Conservation (phyloP, 2,888 invertebrate genomes). For the Hirtodrosophila duncani region DNA sequence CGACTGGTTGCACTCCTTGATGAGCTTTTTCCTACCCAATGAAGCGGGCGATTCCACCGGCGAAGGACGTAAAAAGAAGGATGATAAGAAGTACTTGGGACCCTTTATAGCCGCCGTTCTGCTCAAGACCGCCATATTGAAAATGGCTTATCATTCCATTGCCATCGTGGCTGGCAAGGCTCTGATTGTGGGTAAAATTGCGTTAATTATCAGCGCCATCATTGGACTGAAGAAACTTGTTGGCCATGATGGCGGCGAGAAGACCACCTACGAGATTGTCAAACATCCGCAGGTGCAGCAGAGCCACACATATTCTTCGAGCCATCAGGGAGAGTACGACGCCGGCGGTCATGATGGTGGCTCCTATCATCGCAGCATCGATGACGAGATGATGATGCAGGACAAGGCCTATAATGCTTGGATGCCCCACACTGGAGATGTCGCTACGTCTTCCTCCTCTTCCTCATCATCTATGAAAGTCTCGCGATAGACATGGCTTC, state of each 20-base stretch:
- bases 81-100: conserved; percentile 81
- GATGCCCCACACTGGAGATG: conserved; percentile 62
- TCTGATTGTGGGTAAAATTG: conserved; percentile 89
- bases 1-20: conserved; percentile 68
- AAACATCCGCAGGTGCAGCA: conserved; percentile 91
- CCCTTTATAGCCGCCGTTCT: conserved; percentile 84
- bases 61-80: conserved; percentile 81
- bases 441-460: conserved; percentile 9
- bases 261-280: conserved; percentile 90
- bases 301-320: conserved; percentile 86
- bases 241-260: conserved; percentile 84
- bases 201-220: conserved; percentile 87
- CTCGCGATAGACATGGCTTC: conserved; percentile 39
- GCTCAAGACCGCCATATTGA: conserved; percentile 85
- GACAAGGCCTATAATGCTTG: conserved; percentile 83
- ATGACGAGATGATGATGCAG: conserved; percentile 82
- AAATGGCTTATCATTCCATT: conserved; percentile 86
- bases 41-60: conserved; percentile 75
- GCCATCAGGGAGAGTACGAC: conserved; percentile 82
- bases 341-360: conserved; percentile 81
- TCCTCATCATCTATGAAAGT: conserved; percentile 22
- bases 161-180: conserved; percentile 89
- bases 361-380: conserved; percentile 81
- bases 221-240: conserved; percentile 89
- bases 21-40: conserved; percentile 76